These are phyloP conservation scores for Stomatorhinus ivindoensis DNA, from an alignment of 2,113 vertebrate genomes.

Conservation along the genomic window DNA sequence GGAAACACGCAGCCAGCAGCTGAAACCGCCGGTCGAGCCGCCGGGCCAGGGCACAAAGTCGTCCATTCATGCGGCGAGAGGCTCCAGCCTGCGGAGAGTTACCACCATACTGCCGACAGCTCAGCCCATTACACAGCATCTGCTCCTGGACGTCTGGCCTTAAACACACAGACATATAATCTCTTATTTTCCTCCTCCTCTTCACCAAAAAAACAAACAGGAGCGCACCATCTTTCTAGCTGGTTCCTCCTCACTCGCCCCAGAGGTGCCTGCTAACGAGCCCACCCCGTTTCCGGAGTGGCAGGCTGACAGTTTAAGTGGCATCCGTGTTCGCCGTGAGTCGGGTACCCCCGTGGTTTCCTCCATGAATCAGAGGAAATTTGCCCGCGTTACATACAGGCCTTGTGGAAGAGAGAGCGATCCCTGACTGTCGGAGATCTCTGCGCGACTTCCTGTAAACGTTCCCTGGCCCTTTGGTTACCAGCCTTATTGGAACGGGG, in stretches of 20 bases:
- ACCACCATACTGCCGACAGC: constrained; percentile 30
- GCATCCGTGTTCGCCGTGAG: not conserved
- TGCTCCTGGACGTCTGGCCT: not conserved
- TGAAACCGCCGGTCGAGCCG: constrained; percentile 46
- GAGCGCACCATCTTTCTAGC: not conserved
- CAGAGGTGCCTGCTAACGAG: not conserved
- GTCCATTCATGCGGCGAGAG: constrained; percentile 43
- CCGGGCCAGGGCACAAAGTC: constrained; percentile 45
- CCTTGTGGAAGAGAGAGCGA: not conserved
- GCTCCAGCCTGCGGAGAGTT: constrained; percentile 32
- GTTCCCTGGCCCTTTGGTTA: not conserved
- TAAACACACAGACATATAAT: constrained; percentile 15
- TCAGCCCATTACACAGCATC: constrained; percentile 29
- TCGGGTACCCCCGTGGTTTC: not conserved
- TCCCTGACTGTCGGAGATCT: not conserved
- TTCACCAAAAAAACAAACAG: not conserved
- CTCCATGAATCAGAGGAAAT: not conserved
- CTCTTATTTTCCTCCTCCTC: not conserved
- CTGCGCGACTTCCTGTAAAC: not conserved
- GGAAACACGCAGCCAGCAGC: constrained; percentile 55
- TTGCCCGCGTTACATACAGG: not conserved
- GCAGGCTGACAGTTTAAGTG: not conserved
- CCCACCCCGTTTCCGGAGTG: not conserved
- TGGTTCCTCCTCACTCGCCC: not conserved
- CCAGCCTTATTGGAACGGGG: not conserved